A percentile compares a stretch with the other conserved stretches of the same genome.
Evolutionary conservation across 2,888 invertebrate species (phyloP).

Genomic region (Slavum lentiscoides): DNA sequence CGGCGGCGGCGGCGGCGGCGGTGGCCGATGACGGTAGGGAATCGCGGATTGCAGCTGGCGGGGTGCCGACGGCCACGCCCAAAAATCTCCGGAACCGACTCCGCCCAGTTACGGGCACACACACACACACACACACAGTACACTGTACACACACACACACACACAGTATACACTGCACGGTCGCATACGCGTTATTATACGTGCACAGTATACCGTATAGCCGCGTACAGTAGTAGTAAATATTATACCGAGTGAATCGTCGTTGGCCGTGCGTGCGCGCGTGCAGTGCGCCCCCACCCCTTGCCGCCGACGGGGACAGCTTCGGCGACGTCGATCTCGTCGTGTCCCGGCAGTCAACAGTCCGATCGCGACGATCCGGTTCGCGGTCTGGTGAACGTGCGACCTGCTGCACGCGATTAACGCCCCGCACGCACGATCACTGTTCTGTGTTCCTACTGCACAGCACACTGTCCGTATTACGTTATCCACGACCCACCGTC

Average conservation of each 20-base stretch:
- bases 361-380: conserved; percentile 53
- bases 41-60: conserved; percentile 36
- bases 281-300: conserved; percentile 9
- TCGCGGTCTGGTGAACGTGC: conserved; percentile 45
- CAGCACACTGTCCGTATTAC: too few relatives aligned
- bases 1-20: background rate
- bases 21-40: conserved; percentile 26
- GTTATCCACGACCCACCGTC: too few relatives aligned
- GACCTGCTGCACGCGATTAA: background rate
- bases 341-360: conserved; percentile 44
- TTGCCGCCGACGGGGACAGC: conserved; percentile 15
- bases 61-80: conserved; percentile 45
- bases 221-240: too few relatives aligned
- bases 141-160: too few relatives aligned
- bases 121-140: background rate
- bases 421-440: background rate
- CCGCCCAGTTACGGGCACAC: conserved; percentile 4
- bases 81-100: conserved; percentile 32
- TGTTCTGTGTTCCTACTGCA: background rate
- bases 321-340: conserved; percentile 49
- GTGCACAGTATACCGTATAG: too few relatives aligned
- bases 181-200: background rate
- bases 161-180: too few relatives aligned
- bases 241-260: background rate
- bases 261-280: conserved; percentile 12